Evolutionary conservation across 2,797 vertebrate species (phyloP), one percentile per base, ranked within the genome.

Genomic region (Phoeniculus purpureus): DNA sequence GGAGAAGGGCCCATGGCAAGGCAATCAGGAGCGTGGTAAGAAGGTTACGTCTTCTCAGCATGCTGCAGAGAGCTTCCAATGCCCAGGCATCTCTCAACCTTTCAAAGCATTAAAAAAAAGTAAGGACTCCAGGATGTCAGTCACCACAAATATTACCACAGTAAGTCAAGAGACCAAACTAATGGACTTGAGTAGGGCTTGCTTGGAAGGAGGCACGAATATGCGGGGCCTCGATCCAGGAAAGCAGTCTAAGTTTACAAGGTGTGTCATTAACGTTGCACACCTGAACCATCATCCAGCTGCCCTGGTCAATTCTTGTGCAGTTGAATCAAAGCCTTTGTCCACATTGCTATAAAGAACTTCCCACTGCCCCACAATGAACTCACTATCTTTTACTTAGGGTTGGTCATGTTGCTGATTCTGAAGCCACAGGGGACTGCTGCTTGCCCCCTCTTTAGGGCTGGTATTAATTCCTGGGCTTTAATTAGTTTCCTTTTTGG

Each of bases 21-120:
- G 98, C 98, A 29, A 99, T 99, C 97, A 99, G 97, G 95, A 99
- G 95, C 48, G 98, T 97, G 87, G 98, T 98, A 86, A 99, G 97
- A 87, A 99, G 97, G 96, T 99, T 98, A 95, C 98, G 97, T 98
- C 98, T 98, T 97, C 98, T 98, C 98, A 97, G 97, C 98, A 99
- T 99, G 94, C 96, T 97, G 95, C 88, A 94, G 95, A 92, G 94
- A 96, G 61, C 91, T 96, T 94, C 95, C 93, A 92, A 60, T 83
- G 87, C 85, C 87, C 67, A 95, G 94, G 95, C 97, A 97, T 97
- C 78, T 97, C 97, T 95, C 95, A 97, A 94, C 92, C 96, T 94
- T 91, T 81, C 78, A 78, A 56, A 89, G 71, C 16, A 83, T 70
- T 87, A 55, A 40, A 55, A 37, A 80, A 43, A 64, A 77, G 15